Evolutionary conservation across 2,797 vertebrate species (phyloP).

Genomic region (Acipenser transmontanus): DNA sequence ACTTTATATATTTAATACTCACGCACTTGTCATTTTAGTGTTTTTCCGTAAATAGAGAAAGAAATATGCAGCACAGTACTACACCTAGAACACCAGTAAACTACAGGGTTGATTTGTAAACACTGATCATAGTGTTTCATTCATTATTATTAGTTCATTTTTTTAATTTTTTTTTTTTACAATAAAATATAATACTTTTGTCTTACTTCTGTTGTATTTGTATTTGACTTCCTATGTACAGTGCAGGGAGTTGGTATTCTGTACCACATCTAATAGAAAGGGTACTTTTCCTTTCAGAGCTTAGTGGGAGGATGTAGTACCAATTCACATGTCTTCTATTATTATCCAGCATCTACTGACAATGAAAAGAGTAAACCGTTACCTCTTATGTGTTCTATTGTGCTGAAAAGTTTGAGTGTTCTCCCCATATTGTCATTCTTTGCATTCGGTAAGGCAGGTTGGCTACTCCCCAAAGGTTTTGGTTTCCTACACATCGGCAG

Average conservation of each 20-base stretch:
- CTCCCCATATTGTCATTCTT: slow-evolving; percentile 28
- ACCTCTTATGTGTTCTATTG: slow-evolving; percentile 1
- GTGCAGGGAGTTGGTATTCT: background rate
- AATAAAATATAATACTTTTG: slow-evolving; percentile 15
- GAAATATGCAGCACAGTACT: too few species aligned
- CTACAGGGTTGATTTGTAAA: too few species aligned
- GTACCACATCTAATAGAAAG: slow-evolving; percentile 1
- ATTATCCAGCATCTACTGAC: background rate
- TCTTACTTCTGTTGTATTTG: background rate
- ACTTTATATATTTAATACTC: too few species aligned
- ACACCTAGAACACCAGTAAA: too few species aligned
- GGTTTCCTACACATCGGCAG: slow-evolving; percentile 25
- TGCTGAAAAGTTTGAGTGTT: slow-evolving; percentile 26
- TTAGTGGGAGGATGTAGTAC: slow-evolving; percentile 2
- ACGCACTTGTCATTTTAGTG: too few species aligned
- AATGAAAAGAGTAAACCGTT: background rate
- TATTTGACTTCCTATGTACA: slow-evolving; percentile 13
- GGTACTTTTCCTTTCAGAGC: background rate
- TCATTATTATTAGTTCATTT: slow-evolving; percentile 1
- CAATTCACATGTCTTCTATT: background rate
- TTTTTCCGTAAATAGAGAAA: too few species aligned
- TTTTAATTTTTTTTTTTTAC: background rate
- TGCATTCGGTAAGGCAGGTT: slow-evolving; percentile 51
- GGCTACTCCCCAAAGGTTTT: slow-evolving; percentile 41
- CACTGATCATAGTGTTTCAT: background rate